Conservation (phyloP, 2,113 vertebrate species). For the Pelobates fuscus region DNA sequence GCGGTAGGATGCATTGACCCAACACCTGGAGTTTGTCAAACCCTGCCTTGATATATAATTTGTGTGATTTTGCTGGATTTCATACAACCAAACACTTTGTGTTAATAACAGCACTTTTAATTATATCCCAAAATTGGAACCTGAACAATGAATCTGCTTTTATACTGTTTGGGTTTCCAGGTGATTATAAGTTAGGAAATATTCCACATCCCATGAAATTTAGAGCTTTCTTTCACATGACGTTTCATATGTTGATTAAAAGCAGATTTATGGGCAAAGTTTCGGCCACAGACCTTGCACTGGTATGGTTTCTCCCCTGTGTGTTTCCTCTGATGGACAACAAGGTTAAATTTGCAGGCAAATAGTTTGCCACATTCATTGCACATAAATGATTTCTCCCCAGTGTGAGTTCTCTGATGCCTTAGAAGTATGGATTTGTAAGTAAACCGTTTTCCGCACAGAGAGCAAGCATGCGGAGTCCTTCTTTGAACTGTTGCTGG, state of each 20-base stretch:
- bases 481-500: slow-evolving; percentile 58
- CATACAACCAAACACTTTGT: too few relatives aligned
- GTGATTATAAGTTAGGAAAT: too few relatives aligned
- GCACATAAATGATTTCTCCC: slow-evolving; percentile 60
- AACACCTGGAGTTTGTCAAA: too few relatives aligned
- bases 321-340: slow-evolving; percentile 52
- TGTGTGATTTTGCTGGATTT: too few relatives aligned
- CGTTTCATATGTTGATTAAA: too few relatives aligned
- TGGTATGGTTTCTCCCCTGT: slow-evolving; percentile 58
- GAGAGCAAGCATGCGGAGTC: slow-evolving; percentile 59
- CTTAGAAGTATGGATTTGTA: slow-evolving; percentile 12
- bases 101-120: too few relatives aligned
- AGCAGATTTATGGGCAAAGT: slow-evolving; percentile 38
- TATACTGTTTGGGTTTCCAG: too few relatives aligned
- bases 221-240: neutral
- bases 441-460: slow-evolving; percentile 58
- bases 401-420: slow-evolving; percentile 58
- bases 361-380: slow-evolving; percentile 61
- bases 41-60: too few relatives aligned
- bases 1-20: too few relatives aligned
- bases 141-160: too few relatives aligned
- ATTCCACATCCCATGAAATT: too few relatives aligned
- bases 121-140: too few relatives aligned
- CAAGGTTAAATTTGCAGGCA: slow-evolving; percentile 55
- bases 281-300: slow-evolving; percentile 55